These are phyloP conservation scores for Polyodon spathula DNA, from an alignment of 2,113 vertebrate genomes.

Conservation along the genomic window DNA sequence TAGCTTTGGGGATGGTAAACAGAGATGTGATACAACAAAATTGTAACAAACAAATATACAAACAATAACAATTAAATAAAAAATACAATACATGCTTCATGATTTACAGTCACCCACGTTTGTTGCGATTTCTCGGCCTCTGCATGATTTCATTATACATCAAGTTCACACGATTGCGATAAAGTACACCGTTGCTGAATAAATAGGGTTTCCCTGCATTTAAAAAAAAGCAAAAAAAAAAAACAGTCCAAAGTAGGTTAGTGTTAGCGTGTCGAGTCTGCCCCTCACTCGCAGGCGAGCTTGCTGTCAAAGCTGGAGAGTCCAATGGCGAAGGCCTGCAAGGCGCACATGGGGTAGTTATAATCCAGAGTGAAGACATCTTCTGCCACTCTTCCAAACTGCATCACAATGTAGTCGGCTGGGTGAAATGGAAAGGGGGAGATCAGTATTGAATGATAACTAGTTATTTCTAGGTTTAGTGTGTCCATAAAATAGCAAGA, in stretches of 20 bases:
- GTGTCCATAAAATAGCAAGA: too few species aligned
- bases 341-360: slow-evolving; percentile 64
- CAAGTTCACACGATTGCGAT: not conserved
- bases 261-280: not conserved
- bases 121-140: not conserved
- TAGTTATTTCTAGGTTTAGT: too few species aligned
- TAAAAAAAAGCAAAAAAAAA: not conserved
- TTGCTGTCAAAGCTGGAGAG: slow-evolving; percentile 72
- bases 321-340: slow-evolving; percentile 67
- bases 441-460: too few species aligned
- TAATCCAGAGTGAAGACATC: slow-evolving; percentile 69
- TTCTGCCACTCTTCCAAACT: slow-evolving; percentile 68
- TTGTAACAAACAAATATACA: too few species aligned
- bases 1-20: too few species aligned
- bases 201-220: not conserved
- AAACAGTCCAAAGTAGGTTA: not conserved
- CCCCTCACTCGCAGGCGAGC: slow-evolving; percentile 59
- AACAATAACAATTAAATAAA: too few species aligned
- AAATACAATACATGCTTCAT: too few species aligned
- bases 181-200: not conserved
- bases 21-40: too few species aligned
- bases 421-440: slow-evolving; percentile 13
- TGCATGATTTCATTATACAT: not conserved
- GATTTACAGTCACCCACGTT: too few species aligned
- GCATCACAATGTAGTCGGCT: slow-evolving; percentile 73